phyloP scores from a whole-genome alignment of 2,888 invertebrate genomes.

The Lochmaea capreae region DNA sequence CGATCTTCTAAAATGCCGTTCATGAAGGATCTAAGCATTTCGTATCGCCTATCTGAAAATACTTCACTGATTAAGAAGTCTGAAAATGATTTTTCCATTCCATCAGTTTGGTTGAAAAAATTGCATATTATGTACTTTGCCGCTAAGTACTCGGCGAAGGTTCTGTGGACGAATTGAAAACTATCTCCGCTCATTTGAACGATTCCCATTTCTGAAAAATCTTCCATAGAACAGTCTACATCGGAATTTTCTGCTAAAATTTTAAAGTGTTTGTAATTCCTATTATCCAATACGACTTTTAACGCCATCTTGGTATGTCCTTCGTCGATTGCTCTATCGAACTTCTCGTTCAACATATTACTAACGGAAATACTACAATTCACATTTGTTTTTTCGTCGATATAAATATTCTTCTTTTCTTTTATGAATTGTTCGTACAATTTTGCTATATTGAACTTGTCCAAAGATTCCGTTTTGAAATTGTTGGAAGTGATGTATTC shows the following conservation, averaged over 20 bases:
- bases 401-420: slow-evolving; percentile 24
- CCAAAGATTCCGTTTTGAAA: neutral
- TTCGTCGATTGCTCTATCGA: slow-evolving; percentile 5
- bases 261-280: neutral
- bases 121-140: neutral
- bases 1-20: neutral
- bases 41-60: neutral
- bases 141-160: slow-evolving; percentile 25
- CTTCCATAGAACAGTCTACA: neutral
- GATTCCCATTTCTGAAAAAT: neutral
- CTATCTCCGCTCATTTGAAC: neutral
- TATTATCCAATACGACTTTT: neutral
- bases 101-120: neutral
- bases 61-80: neutral
- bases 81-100: neutral
- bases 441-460: slow-evolving; percentile 4
- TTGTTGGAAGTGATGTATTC: neutral
- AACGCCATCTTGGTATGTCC: slow-evolving; percentile 12
- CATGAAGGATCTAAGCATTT: neutral
- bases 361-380: neutral
- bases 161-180: neutral
- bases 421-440: slow-evolving; percentile 24
- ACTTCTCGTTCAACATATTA: neutral
- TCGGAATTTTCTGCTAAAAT: neutral
- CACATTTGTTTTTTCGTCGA: slow-evolving; percentile 23